Evolutionary conservation across 2,888 invertebrate species (phyloP), one percentile per base, ranked within the genome.

Genomic region (Parasteatoda lunata): DNA sequence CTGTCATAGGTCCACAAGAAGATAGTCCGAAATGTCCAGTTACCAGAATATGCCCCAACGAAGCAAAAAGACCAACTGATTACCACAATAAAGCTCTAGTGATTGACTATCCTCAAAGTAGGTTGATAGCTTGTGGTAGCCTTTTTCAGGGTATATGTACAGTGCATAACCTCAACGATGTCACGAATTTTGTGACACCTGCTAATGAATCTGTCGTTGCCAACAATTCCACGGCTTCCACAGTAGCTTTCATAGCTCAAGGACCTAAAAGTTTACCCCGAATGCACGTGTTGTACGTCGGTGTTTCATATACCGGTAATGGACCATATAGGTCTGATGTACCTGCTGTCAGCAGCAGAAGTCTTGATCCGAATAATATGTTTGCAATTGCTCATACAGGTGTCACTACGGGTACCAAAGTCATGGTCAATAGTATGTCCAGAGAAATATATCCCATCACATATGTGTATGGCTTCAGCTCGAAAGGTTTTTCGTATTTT

Each of bases 401-500:
- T 47, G 97, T 97, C 75, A 97, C 96, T 69, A 97, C 96, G 77
- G 97, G 96, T 83, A 97, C 97, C 47, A 94, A 96, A 91, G 97
- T 97, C 94, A 96, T 96, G 92, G 96, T 98, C 90, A 98, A 98
- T 93, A 96, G 96, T 59, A 93, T 97, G 91, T 96, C 97, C 71
- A 94, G 97, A 80, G 97, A 97, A 92, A 94, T 96, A 68, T 98
- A 97, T 93, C 96, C 96, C 82, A 97, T 99, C 91, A 97, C 96
- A 91, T 99, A 99, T 92, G 95, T 99, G 64, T 97, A 97, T 92
- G 99, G 98, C 73, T 99, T 99, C 93, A 96, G 96, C 91, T 97
- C 97, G 51, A 97, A 97, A 91, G 96, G 96, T 76, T 99, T 98
- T 93, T 98, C 97, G 91, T 99, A 99, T 92, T 98, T 99, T 93